Evolutionary conservation across 2,797 vertebrate species (phyloP), one percentile per base, ranked within the genome.

Genomic region (Alcedo quadribrachys): DNA sequence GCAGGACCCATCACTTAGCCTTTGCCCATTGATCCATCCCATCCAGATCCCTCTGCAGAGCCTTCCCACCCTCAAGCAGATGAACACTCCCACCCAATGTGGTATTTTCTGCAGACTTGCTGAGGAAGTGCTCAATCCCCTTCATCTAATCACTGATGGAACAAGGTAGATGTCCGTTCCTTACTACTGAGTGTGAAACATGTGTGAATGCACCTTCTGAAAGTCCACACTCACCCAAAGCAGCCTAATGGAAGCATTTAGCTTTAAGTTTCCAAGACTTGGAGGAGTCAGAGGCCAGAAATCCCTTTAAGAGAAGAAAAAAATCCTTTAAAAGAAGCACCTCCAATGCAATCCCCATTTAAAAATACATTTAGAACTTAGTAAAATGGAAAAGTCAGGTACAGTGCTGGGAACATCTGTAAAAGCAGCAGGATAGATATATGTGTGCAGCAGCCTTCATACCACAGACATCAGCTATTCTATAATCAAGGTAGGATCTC

Each of bases 151-250:
- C 48, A 50, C 15, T 50, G 48, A 25, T 50, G 25, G 22, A 50
- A 50, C 24, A 50, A 50, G 48, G 25, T 27, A 50, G 7, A 25
- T 27, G 35, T n/a, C 45, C 45, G 4, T 77, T 82, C 27, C 40
- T 46, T 30, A 5, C 32, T 27, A 24, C 35, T 63, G 71, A 60
- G 12, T 28, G 9, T 20, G 20, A 58, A 75, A 61, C 22, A 30
- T 14, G 1, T 1, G 5, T 4, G 2, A 43, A 15, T 2, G 0
- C 33, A 25, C 45, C 42, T 70, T 25, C 57, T 84, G 25, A 45
- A 86, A 73, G 37, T 17, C 19, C 67, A 25, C 6, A 2, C 33
- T 51, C 37, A 74, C 58, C 25, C 22, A 45, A 63, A 68, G 2
- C 53, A 68, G 22, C 32, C 24, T 28, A 22, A 42, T 3, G 12